These are phyloP conservation scores for Eudyptes chrysolophus DNA, from an alignment of 2,113 vertebrate species.

Conservation along the genomic window DNA sequence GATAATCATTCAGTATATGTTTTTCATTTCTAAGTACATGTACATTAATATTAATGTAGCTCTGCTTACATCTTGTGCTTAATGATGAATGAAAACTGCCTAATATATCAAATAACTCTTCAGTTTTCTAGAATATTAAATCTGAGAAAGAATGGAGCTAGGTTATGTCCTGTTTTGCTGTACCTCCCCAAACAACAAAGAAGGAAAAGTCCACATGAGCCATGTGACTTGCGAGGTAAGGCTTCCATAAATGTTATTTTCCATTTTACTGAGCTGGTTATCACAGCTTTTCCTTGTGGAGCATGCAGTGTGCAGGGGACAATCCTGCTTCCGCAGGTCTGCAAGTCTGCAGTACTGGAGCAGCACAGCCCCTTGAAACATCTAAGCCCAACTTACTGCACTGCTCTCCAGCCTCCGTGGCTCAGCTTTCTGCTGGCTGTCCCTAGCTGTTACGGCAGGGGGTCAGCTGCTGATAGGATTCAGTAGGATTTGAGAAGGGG, in stretches of 20 bases:
- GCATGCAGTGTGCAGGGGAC: accelerated
- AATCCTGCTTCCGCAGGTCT: neutral
- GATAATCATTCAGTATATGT: neutral
- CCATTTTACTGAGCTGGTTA: neutral
- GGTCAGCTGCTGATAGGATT: neutral
- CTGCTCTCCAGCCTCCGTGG: accelerated
- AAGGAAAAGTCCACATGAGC: accelerated
- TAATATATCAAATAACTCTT: neutral
- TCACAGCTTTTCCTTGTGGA: accelerated
- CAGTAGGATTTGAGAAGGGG: neutral
- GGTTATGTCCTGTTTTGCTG: neutral
- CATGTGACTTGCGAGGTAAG: accelerated
- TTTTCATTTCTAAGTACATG: neutral
- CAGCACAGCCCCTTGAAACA: neutral
- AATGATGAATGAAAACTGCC: neutral
- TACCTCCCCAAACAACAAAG: neutral
- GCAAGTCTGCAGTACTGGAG: accelerated
- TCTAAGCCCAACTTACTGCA: neutral
- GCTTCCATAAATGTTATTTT: neutral
- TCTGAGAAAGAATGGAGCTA: neutral
- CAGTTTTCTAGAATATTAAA: neutral
- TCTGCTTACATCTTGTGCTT: neutral
- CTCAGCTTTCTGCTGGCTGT: neutral
- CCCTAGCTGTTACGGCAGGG: accelerated
- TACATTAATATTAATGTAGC: slow-evolving; percentile 10